Evolutionary conservation across 2,888 invertebrate species (phyloP).

Genomic region (Gisinianus flammeolus): DNA sequence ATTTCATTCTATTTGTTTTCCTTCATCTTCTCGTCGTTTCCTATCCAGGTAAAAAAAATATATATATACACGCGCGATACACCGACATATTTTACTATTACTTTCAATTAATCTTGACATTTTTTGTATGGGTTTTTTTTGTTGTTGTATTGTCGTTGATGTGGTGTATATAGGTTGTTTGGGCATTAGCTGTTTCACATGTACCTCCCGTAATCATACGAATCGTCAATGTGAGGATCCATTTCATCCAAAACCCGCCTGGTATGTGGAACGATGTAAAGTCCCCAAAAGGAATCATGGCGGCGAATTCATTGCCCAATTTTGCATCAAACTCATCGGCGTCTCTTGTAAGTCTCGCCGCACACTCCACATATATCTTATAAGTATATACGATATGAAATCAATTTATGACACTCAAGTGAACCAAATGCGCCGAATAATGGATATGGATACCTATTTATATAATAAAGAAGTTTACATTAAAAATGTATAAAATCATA

Average conservation of each 20-base stretch:
- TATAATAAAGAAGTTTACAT: neutral
- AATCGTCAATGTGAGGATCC: conserved; percentile 65
- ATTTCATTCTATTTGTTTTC: conserved; percentile 14
- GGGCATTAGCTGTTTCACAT: conserved; percentile 65
- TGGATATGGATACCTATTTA: neutral
- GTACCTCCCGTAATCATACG: conserved; percentile 64
- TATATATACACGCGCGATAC: neutral
- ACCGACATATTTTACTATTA: neutral
- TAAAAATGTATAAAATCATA: neutral
- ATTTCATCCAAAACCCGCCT: conserved; percentile 61
- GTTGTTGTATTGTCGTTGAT: neutral
- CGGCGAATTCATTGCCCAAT: conserved; percentile 65
- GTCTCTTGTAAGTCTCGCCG: conserved; percentile 61
- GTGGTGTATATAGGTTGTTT: conserved; percentile 35
- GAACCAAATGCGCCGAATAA: too few species aligned
- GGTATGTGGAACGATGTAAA: conserved; percentile 63
- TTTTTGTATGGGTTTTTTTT: neutral
- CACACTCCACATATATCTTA: too few species aligned
- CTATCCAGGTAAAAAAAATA: conserved; percentile 31
- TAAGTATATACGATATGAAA: too few species aligned
- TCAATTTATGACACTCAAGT: too few species aligned
- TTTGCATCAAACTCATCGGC: conserved; percentile 66
- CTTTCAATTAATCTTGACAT: neutral
- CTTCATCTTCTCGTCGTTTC: conserved; percentile 36
- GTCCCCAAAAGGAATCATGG: conserved; percentile 65